phyloP scores from a whole-genome alignment of 2,888 invertebrate genomes.

The Nomada lathburiana region DNA sequence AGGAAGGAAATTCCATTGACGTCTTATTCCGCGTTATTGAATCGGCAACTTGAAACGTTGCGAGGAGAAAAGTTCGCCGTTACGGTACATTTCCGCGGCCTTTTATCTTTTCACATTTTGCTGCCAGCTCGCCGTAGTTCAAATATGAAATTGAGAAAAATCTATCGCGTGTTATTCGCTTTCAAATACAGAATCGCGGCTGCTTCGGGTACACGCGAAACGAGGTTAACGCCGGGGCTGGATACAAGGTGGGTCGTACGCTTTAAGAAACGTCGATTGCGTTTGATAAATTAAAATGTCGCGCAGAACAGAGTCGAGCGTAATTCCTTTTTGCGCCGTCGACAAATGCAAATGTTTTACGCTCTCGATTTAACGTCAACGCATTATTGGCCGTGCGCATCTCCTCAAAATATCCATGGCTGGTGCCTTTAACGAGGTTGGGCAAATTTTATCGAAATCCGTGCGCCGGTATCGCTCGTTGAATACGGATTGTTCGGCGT shows the following conservation, averaged over 20 bases:
- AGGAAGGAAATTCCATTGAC: constrained; percentile 13
- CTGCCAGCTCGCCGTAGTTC: too few species aligned
- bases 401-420: constrained; percentile 2
- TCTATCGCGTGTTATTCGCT: too few species aligned
- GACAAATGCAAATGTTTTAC: constrained; percentile 32
- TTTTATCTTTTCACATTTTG: not conserved
- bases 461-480: not conserved
- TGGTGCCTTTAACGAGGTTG: constrained; percentile 28
- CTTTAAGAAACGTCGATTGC: not conserved
- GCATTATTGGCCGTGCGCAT: constrained; percentile 15
- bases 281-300: constrained; percentile 12
- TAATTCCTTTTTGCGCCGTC: not conserved
- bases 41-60: constrained; percentile 44
- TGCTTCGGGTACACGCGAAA: not conserved
- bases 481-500: too few species aligned
- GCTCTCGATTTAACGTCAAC: constrained; percentile 2
- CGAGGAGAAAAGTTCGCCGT: constrained; percentile 20
- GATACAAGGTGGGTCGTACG: not conserved
- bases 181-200: too few species aligned
- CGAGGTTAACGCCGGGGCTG: not conserved
- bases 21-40: constrained; percentile 58
- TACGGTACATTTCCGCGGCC: not conserved
- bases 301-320: not conserved
- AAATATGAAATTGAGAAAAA: too few species aligned
- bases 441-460: constrained; percentile 33